These are phyloP conservation scores for Darevskia nairensis DNA, from an alignment of 2,797 vertebrate genomes.

Conservation along the genomic window DNA sequence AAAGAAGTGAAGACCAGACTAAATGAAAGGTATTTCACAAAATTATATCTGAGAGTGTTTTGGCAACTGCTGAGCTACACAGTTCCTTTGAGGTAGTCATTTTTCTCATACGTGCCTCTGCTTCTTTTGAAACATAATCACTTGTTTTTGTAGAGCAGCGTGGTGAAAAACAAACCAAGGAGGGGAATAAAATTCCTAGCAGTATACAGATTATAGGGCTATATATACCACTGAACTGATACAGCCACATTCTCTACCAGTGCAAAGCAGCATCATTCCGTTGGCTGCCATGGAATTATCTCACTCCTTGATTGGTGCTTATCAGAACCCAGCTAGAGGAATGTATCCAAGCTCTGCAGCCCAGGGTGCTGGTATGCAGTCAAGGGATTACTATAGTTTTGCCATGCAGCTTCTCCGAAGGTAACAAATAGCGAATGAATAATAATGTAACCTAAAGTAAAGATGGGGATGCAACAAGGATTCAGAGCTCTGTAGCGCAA, in stretches of 20 bases:
- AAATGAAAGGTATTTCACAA: background rate
- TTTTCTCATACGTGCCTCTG: conserved; percentile 20
- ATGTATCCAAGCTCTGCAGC: conserved; percentile 44
- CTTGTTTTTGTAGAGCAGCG: conserved; percentile 21
- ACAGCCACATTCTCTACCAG: background rate
- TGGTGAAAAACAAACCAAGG: background rate
- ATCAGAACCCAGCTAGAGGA: conserved; percentile 29
- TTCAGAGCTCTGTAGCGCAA: background rate
- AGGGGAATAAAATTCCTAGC: conserved; percentile 25
- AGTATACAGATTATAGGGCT: conserved; percentile 29
- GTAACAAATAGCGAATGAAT: conserved; percentile 13
- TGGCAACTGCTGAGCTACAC: background rate
- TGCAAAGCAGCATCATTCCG: conserved; percentile 8
- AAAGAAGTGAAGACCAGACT: background rate
- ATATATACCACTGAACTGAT: conserved; percentile 23
- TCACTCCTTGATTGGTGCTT: conserved; percentile 26
- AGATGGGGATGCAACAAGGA: background rate
- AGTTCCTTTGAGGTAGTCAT: background rate
- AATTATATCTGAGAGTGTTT: background rate
- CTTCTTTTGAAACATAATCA: conserved; percentile 9
- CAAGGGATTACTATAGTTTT: conserved; percentile 30
- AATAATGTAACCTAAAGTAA: conserved; percentile 12
- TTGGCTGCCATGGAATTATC: conserved; percentile 22
- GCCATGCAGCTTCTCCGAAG: background rate
- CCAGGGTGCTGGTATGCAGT: conserved; percentile 5